Evolutionary conservation across 2,113 vertebrate genomes (phyloP).

Genomic region (Oncorhynchus gorbuscha): DNA sequence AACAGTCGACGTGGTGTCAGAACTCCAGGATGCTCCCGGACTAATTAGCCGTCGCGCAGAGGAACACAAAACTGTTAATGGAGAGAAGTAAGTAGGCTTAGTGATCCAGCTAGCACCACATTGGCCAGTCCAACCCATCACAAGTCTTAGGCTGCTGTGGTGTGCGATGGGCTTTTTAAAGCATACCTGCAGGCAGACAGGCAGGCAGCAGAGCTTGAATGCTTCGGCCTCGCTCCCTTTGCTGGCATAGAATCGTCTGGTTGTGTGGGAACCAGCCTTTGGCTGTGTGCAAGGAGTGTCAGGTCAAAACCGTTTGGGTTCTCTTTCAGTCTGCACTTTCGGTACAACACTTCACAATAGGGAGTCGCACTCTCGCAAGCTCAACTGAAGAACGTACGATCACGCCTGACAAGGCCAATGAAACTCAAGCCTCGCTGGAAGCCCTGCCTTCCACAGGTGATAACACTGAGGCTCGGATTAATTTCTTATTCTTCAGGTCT

Average conservation of each 20-base stretch:
- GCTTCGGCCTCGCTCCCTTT: conserved; percentile 39
- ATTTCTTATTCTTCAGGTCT: no score
- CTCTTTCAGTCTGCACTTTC: no score
- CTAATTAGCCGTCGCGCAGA: conserved; percentile 68
- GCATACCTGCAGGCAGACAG: conserved; percentile 3
- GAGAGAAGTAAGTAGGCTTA: conserved; percentile 17
- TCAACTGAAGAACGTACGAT: no score
- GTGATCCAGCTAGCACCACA: conserved; percentile 22
- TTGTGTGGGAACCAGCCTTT: conserved; percentile 51
- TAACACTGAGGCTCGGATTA: no score
- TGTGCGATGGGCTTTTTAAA: conserved; percentile 31
- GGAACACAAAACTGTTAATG: conserved; percentile 53
- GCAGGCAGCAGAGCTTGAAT: conserved; percentile 32
- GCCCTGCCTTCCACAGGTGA: no score
- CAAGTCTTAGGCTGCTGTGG: conserved; percentile 26
- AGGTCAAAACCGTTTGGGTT: conserved; percentile 26
- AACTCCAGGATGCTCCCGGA: conserved; percentile 49
- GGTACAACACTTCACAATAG: no score
- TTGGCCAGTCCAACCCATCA: conserved; percentile 18
- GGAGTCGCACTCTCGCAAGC: no score
- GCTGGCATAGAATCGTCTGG: conserved; percentile 49
- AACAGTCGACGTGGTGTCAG: conserved; percentile 18
- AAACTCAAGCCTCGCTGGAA: no score
- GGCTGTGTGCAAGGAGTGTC: conserved; percentile 38
- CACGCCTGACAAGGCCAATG: no score